Base-by-base conservation (phyloP, 2,797 vertebrate genomes). In the Channa striata region DNA sequence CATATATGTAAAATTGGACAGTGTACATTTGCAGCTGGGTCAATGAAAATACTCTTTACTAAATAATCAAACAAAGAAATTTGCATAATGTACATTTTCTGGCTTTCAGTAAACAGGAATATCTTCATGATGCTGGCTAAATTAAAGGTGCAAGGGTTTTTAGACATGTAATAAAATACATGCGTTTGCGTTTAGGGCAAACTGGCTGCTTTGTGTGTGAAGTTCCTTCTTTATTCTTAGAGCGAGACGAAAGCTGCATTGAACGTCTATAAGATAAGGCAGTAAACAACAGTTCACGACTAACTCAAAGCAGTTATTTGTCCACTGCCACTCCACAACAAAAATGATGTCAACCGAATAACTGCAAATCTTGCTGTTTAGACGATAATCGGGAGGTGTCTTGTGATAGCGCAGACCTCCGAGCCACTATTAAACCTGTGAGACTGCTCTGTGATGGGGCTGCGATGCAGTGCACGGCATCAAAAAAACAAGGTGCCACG, bases 301-400 rank as follows among this genome's bases (percentile, higher is more conserved):
- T 90, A 92, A 93, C 78, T 92, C 90, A 92, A 93, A 93, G 91
- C 84, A 46, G 61, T 56, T 56, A 47, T 85, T 88, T 88, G 88
- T 91, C 85, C 87, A 86, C 74, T 76, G 74, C 68, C 73, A 75
- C 80, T 59, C 70, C 69, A 56, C 72, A 70, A 61, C 71, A 84
- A 89, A 30, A 90, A 87, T 34, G 50, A 81, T 81, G 86, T 82
- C 79, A 89, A 76, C 30, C 61, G 76, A 88, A 92, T 87, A 91
- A 92, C 74, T 85, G 84, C 86, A 76, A 73, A 83, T 82, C 72
- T 80, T 76, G 82, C 90, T 87, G 65, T 87, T 90, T 83, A 72
- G 81, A 61, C 81, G 69, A 74, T 72, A 88, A 89, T 87, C 64
- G 21, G 51, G 59, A 54, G 59, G 68, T 42, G 47, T 53, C 81